Conservation (phyloP, 1,140 invertebrate genomes). For the Epicauta chinensis region DNA sequence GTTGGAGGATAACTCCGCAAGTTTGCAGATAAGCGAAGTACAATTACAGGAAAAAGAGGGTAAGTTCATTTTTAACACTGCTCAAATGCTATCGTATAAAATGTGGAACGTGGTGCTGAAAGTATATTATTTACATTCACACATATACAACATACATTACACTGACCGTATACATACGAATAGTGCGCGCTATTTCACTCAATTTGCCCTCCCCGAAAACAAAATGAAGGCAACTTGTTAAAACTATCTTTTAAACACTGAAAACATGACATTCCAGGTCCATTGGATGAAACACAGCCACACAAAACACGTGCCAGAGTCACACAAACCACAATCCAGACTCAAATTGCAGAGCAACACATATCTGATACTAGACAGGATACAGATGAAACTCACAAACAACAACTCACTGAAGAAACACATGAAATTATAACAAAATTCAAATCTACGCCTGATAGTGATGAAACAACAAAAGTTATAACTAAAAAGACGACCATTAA, state of each 20-base stretch:
- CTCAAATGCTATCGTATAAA: conserved; percentile 3
- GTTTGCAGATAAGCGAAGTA: conserved; percentile 42
- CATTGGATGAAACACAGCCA: conserved; percentile 37
- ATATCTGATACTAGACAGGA: conserved; percentile 30
- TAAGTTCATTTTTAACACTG: conserved; percentile 44
- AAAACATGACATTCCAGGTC: conserved; percentile 38
- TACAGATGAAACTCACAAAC: conserved; percentile 20
- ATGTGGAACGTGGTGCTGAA: neutral
- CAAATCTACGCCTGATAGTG: conserved; percentile 42
- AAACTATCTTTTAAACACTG: conserved; percentile 18
- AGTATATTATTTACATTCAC: neutral
- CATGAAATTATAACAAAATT: conserved; percentile 53
- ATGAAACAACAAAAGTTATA: conserved; percentile 47
- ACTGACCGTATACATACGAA: conserved; percentile 14
- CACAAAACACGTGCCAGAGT: conserved; percentile 39
- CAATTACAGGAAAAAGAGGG: conserved; percentile 46
- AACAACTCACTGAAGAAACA: conserved; percentile 44
- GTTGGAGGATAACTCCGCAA: conserved; percentile 31
- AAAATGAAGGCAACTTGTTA: neutral
- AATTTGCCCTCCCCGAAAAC: no score
- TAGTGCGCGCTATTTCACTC: no score
- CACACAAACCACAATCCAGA: conserved; percentile 33
- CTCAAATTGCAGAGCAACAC: conserved; percentile 32
- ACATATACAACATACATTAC: conserved; percentile 7
- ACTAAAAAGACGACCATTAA: conserved; percentile 49